Base-by-base conservation (phyloP, 2,888 invertebrate genomes). In the Gibbula magus region DNA sequence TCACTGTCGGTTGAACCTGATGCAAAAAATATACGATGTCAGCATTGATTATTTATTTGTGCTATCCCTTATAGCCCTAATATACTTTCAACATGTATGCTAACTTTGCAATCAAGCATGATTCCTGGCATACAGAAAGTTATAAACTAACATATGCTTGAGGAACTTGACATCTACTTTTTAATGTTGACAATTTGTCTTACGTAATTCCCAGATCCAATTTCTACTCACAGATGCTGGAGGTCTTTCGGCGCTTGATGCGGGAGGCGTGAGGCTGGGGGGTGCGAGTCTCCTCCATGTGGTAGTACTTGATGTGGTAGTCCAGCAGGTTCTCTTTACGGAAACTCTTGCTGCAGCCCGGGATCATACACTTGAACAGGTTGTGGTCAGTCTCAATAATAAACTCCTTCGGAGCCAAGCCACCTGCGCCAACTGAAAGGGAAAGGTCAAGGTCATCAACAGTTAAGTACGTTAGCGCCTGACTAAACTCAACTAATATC, bases 251-350 rank as follows among this genome's bases (percentile, higher is more conserved):
- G 22, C 90, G 81, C 76, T 86, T 87, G 25, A 85, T 79, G 2
- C 79, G 77, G 8, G 82, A 52, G 1, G 85, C 81, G 20, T 85
- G 84, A 16, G 87, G 82, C 16, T 80, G 74, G 13, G 81, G 73
- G 1, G 85, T 82, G 7, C 78, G 81, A 10, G 84, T 87, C 25
- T 89, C 87, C 5, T 89, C 86, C 4, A 86, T 86, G 93, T 98
- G 98, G 92, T 98, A 98, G 92, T 98, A 98, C 90, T 98, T 98
- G 61, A 98, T 96, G 91, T 98, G 98, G 95, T 97, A 98, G 84
- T 96, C 96, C 10, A 98, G 94, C 75, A 98, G 94, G 83, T 96
- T 97, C 91, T 97, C 97, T 91, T 97, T 97, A 5, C 98, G 95
- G 91, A 98, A 98, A 87, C 96, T 96, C 93, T 98, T 98, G 76